Base-by-base conservation (phyloP, 1,140 invertebrate genomes). In the Drosophila busckii region DNA sequence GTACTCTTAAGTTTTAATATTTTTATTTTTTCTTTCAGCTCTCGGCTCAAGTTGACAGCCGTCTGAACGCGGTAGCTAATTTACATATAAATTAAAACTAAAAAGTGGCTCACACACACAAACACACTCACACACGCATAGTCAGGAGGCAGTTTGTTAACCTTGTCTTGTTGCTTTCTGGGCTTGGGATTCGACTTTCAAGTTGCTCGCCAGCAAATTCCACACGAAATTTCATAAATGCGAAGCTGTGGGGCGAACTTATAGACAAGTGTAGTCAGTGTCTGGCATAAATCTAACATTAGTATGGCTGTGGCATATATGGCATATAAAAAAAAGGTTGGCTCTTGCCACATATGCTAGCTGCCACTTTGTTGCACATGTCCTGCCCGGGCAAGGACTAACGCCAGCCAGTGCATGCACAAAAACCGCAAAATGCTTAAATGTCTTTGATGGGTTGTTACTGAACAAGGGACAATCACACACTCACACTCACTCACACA, bases 41-140 rank as follows among this genome's bases (percentile, higher is more conserved):
- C 31, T 37, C 37, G 40, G 23, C 16, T 25, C 15, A 46, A 23
- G 48, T 40, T 19, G 19, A 41, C 34, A 37, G 48, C 48, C 10
- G 35, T 28, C 35, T 49, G 28, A 26, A 35, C 45, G 9, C 29
- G 22, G 13, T 37, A 45, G 64, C 61, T 80, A 66, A 80, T 80
- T 80, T 80, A 82, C 75, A 80, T 80, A 80, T 80, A 80, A 80
- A 80, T 80, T 80, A 80, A 82, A 80, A 75, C 76, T 66, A 54
- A 64, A 78, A 70, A 25, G 50, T 61, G 31, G 49, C 61, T 59
- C 28, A 31, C 28, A 44, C 25, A 42, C 26, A 29, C 26, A 56
- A 12, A 48, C 17, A 15, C 35, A 38, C 32, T 35, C 31, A 49
- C 20, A 29, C 26, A 40, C 31, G 54, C 53, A 58, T 42, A 49